These are phyloP conservation scores for Cygnus atratus DNA, from an alignment of 2,113 vertebrate genomes.

Conservation along the genomic window DNA sequence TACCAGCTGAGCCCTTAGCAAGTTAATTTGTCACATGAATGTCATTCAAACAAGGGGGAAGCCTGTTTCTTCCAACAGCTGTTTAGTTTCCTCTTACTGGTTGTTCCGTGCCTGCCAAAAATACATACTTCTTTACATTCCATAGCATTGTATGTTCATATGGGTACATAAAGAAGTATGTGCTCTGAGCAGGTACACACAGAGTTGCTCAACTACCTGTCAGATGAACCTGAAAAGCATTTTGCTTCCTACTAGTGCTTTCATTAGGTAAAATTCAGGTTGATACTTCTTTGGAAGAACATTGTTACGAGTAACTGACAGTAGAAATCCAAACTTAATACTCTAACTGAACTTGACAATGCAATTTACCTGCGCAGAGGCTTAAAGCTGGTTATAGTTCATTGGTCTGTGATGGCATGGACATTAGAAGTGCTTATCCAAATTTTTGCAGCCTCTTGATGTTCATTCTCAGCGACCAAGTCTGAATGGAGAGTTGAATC, in stretches of 20 bases:
- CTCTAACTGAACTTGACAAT: slow-evolving; percentile 16
- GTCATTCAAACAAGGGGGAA: slow-evolving; percentile 64
- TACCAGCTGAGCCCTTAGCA: slow-evolving; percentile 47
- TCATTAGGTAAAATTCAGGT: slow-evolving; percentile 13
- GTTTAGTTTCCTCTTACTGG: slow-evolving; percentile 72
- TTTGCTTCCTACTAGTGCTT: slow-evolving; percentile 20
- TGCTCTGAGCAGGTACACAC: slow-evolving; percentile 89
- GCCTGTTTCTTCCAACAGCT: slow-evolving; percentile 64
- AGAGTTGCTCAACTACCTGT: slow-evolving; percentile 41
- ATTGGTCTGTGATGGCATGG: slow-evolving; percentile 39
- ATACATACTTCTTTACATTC: slow-evolving; percentile 99
- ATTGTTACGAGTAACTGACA: neutral
- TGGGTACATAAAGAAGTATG: slow-evolving; percentile 99
- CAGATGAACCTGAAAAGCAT: slow-evolving; percentile 48
- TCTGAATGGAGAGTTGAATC: slow-evolving; percentile 9
- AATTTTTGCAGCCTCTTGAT: slow-evolving; percentile 40
- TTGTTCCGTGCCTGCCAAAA: slow-evolving; percentile 88
- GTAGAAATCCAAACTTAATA: slow-evolving; percentile 15
- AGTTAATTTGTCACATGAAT: slow-evolving; percentile 59
- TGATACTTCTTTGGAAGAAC: slow-evolving; percentile 19
- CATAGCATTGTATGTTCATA: slow-evolving; percentile 99
- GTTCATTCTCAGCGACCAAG: neutral
- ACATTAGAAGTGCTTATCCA: slow-evolving; percentile 31
- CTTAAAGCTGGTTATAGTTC: slow-evolving; percentile 31
- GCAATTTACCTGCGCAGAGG: slow-evolving; percentile 69